Base-by-base conservation (phyloP, 2,797 vertebrate species). In the Pterois miles region DNA sequence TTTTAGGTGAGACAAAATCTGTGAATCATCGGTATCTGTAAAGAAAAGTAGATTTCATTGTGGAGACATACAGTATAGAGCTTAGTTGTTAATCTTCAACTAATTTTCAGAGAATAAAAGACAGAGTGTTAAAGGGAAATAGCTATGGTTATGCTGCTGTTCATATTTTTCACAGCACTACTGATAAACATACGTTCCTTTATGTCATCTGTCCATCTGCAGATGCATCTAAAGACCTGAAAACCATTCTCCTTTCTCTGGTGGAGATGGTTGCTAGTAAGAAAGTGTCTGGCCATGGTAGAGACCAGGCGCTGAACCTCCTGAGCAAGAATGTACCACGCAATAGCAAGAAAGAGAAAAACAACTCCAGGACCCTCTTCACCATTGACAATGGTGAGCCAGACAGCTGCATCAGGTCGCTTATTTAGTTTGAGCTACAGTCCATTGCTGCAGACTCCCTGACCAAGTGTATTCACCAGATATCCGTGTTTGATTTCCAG, bases 301-400 rank as follows among this genome's bases (percentile, higher is more conserved):
- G 98, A 89, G 98, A 99, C 86, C 96, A 96, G 88, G 98, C 98
- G 1, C 94, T 99, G 67, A 99, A 98, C 89, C 96, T 99, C 23
- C 95, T 99, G 81, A 96, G 93, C 85, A 99, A 94, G 90, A 99
- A 99, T 4, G 96, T 99, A 29, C 97, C 98, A 0, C 95, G 98
- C 78, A 96, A 93, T 71, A 85, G 96, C 83, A 96, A 94, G 52
- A 96, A 93, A 72, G 88, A 93, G 20, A 89, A 62, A 0, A 96
- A 98, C 88, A 93, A 99, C 90, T 96, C 96, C 59, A 96, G 87
- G 52, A 88, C 92, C 57, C 93, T 96, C 74, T 98, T 98, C 77
- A 97, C 98, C 9, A 93, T 99, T 0, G 98, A 99, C 83, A 91
- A 97, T 0, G 98, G 98, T 99, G 78, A 95, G 95, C 56, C 38